Evolutionary conservation across 2,888 invertebrate genomes (phyloP).

Genomic region (Nycteola revayana): DNA sequence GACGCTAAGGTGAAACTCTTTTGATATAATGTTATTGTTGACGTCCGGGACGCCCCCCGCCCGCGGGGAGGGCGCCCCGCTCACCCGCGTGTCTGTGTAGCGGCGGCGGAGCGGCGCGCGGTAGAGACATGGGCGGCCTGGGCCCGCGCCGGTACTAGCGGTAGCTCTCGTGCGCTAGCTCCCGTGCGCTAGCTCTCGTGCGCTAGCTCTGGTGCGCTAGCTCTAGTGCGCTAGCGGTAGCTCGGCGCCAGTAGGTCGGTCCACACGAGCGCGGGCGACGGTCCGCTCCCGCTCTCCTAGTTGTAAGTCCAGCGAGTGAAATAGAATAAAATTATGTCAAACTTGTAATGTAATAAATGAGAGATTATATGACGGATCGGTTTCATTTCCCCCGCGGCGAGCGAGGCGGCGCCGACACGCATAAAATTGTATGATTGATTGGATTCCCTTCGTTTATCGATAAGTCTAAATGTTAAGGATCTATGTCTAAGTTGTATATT

Average conservation of each 20-base stretch:
- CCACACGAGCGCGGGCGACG: conserved; percentile 15
- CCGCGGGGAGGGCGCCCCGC: conserved; percentile 25
- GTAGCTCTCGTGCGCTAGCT: no score
- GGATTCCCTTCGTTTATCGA: conserved; percentile 37
- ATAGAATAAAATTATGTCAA: conserved; percentile 44
- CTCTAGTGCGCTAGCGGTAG: no score
- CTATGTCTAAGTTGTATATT: conserved; percentile 51
- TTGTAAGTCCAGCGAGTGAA: conserved; percentile 39
- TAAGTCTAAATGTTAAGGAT: conserved; percentile 42
- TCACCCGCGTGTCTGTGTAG: conserved; percentile 46
- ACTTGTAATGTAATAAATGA: conserved; percentile 54
- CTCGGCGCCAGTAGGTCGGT: conserved; percentile 5
- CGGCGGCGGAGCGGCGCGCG: conserved; percentile 66
- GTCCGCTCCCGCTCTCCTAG: conserved; percentile 33
- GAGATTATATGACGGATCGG: conserved; percentile 46
- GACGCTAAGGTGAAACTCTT: conserved; percentile 13
- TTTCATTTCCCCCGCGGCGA: conserved; percentile 49
- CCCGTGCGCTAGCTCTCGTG: conserved; percentile 7
- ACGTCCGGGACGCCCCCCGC: conserved; percentile 43
- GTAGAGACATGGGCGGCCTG: conserved; percentile 50
- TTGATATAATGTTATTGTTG: conserved; percentile 24
- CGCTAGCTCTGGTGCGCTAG: no score
- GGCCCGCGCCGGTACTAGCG: conserved; percentile 72
- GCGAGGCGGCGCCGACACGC: conserved; percentile 13
- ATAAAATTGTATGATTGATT: conserved; percentile 34